phyloP scores from a whole-genome alignment of 2,113 vertebrate species.

The Crocuta crocuta region DNA sequence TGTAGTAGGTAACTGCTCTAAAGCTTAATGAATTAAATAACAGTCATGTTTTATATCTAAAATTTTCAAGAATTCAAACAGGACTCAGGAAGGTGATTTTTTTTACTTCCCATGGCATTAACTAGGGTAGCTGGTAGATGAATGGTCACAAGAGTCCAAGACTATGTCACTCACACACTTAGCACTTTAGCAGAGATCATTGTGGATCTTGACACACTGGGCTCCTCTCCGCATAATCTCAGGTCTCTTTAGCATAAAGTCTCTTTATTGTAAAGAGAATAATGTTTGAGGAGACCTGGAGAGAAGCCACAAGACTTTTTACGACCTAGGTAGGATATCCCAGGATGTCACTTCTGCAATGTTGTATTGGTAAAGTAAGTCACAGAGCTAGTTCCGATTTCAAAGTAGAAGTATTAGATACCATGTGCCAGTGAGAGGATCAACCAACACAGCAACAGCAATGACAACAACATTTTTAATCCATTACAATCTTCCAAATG shows the following conservation, averaged over 20 bases:
- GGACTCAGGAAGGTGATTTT: not conserved
- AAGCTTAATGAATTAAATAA: not conserved
- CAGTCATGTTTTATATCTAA: not conserved
- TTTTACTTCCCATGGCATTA: not conserved
- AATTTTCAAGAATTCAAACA: not conserved
- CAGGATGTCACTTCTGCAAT: not conserved
- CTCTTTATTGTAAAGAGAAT: not conserved
- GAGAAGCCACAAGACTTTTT: not conserved
- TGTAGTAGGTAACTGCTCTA: not conserved
- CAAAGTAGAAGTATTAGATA: not conserved
- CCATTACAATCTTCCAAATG: no score
- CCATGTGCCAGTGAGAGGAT: not conserved
- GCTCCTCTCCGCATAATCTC: fast-evolving
- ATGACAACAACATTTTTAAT: not conserved
- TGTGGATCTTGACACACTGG: not conserved
- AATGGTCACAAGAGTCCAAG: not conserved
- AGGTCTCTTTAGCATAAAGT: not conserved
- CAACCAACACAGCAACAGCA: not conserved
- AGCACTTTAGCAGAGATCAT: not conserved
- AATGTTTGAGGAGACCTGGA: not conserved
- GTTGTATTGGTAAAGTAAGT: not conserved
- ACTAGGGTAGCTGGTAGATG: not conserved
- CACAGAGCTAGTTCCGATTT: not conserved
- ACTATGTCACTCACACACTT: not conserved
- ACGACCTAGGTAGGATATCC: not conserved